phyloP scores from a whole-genome alignment of 92 coral and sea anemone species.

The Umimayanthus chanpuru region DNA sequence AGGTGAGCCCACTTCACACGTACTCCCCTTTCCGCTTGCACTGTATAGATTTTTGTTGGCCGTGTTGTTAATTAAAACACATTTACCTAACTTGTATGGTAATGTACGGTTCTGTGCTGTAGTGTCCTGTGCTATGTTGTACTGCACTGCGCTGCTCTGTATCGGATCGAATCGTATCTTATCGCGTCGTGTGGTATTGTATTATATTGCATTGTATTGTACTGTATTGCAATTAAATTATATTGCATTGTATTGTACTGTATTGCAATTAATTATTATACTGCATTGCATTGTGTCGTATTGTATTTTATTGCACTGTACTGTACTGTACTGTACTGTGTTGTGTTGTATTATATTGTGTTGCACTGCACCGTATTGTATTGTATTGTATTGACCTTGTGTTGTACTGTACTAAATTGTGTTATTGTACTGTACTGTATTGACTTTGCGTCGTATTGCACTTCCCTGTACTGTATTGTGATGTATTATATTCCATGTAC shows the following conservation, averaged over 20 bases:
- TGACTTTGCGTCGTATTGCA: too few species aligned
- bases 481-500: too few species aligned
- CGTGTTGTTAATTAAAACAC: not conserved
- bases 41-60: not conserved
- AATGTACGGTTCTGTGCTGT: too few species aligned
- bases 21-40: not conserved
- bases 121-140: too few species aligned
- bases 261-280: too few species aligned
- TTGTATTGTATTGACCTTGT: not conserved
- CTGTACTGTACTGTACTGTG: not conserved
- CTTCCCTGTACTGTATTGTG: too few species aligned
- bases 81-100: not conserved
- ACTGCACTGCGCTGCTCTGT: not conserved
- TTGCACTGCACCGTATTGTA: not conserved
- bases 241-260: too few species aligned
- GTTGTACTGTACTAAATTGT: not conserved
- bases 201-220: not conserved
- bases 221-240: not conserved
- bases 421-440: not conserved
- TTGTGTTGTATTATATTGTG: not conserved
- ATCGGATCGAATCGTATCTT: not conserved
- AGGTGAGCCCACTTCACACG: slow-evolving; percentile 51
- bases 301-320: not conserved
- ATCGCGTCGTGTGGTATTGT: not conserved
- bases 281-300: too few species aligned